phyloP scores from a whole-genome alignment of 1,140 invertebrate genomes.

The Bilobella aurantiaca region DNA sequence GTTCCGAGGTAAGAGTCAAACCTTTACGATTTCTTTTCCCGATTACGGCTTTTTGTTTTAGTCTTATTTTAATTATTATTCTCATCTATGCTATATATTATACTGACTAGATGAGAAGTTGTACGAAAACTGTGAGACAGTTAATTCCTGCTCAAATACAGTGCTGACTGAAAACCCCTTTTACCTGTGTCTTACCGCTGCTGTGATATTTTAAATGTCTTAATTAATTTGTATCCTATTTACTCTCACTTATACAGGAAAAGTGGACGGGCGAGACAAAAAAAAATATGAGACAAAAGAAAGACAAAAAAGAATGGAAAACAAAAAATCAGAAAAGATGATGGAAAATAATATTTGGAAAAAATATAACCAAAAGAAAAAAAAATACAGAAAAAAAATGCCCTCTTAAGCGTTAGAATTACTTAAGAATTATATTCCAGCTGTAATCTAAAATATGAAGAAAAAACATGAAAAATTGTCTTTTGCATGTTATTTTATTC shows the following conservation, averaged over 20 bases:
- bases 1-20: background rate
- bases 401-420: too few relatives aligned
- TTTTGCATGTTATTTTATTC: too few relatives aligned
- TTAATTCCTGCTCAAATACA: background rate
- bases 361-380: background rate
- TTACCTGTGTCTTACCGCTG: conserved; percentile 5
- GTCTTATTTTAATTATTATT: background rate
- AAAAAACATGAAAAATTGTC: conserved; percentile 1
- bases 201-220: background rate
- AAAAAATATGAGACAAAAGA: conserved; percentile 1
- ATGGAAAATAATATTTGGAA: background rate
- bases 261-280: background rate
- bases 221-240: background rate
- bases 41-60: background rate
- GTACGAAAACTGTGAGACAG: background rate
- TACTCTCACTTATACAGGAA: background rate
- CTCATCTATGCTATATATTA: conserved; percentile 6
- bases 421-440: too few relatives aligned
- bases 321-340: background rate
- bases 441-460: background rate
- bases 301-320: background rate
- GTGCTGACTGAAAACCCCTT: background rate
- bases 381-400: conserved; percentile 1
- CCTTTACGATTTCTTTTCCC: too few relatives aligned
- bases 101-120: conserved; percentile 3